Percentiles rank a stretch among this genome's conserved stretches.
Conservation (phyloP, 2,888 invertebrate genomes). For the Chironomus tentans region DNA sequence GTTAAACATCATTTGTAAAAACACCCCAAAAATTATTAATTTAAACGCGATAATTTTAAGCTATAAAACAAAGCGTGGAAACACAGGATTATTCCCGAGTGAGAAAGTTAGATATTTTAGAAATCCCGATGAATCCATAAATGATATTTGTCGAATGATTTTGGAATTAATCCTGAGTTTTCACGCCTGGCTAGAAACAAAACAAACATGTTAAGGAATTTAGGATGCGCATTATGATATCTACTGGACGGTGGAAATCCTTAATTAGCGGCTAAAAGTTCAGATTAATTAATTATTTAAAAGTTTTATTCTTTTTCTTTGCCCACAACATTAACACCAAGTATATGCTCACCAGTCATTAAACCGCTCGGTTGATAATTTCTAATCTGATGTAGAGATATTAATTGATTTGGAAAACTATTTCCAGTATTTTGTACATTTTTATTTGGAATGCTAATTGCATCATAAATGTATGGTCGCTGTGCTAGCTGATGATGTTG, state of each 20-base stretch:
- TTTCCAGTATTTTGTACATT: slow-evolving; percentile 56
- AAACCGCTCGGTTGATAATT: slow-evolving; percentile 74
- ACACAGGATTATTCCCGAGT: no score
- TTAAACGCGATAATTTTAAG: neutral
- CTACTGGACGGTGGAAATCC: neutral
- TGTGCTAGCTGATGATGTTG: slow-evolving; percentile 60
- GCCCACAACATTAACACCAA: slow-evolving; percentile 43
- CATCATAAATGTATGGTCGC: slow-evolving; percentile 82
- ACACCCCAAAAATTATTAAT: no score
- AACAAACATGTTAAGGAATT: neutral
- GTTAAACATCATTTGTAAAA: no score
- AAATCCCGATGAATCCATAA: no score
- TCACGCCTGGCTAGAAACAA: no score
- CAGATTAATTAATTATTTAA: neutral
- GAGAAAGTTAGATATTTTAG: no score
- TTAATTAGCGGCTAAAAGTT: neutral
- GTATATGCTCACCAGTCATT: slow-evolving; percentile 58
- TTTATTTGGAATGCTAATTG: slow-evolving; percentile 77
- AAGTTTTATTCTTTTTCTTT: slow-evolving; percentile 30
- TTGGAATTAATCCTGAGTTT: no score
- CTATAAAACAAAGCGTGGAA: neutral
- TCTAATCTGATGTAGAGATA: slow-evolving; percentile 91
- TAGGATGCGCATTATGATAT: neutral
- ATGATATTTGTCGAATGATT: no score
- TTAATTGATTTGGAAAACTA: slow-evolving; percentile 83